Conservation (phyloP, 2,797 vertebrate genomes). For the Cossypha niveicapilla region DNA sequence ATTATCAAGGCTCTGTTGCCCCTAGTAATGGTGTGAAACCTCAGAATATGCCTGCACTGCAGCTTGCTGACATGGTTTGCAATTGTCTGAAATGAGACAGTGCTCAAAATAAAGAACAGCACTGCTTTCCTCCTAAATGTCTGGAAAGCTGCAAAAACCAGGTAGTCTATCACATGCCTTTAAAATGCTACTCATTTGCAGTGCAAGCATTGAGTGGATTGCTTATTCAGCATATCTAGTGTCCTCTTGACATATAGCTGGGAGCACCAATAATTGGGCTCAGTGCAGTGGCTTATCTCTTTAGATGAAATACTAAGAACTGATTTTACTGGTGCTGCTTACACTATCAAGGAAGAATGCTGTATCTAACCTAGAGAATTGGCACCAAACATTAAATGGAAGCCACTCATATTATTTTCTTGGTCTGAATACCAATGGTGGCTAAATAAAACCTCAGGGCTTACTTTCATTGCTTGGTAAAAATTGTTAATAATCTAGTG, state of each 20-base stretch:
- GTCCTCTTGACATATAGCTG: neutral
- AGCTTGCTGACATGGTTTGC: constrained; percentile 20
- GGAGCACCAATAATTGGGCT: neutral
- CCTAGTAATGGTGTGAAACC: constrained; percentile 33
- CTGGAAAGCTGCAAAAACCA: neutral
- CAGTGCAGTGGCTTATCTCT: neutral
- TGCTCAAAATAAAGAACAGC: constrained; percentile 23
- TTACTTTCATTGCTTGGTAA: neutral
- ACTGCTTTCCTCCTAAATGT: neutral
- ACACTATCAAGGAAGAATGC: neutral
- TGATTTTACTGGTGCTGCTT: neutral
- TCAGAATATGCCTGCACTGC: neutral
- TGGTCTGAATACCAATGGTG: neutral
- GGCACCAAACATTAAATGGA: neutral
- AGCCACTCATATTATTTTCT: neutral
- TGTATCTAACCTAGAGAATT: neutral
- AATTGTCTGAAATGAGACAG: constrained; percentile 17
- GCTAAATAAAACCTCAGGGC: neutral
- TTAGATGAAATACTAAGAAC: neutral
- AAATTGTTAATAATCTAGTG: neutral
- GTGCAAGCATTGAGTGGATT: neutral
- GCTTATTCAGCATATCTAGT: neutral
- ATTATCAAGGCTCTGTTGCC: constrained; percentile 43
- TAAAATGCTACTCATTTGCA: neutral
- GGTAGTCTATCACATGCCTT: neutral